Conservation (phyloP, 1,140 invertebrate species). For the Pectinophora gossypiella region DNA sequence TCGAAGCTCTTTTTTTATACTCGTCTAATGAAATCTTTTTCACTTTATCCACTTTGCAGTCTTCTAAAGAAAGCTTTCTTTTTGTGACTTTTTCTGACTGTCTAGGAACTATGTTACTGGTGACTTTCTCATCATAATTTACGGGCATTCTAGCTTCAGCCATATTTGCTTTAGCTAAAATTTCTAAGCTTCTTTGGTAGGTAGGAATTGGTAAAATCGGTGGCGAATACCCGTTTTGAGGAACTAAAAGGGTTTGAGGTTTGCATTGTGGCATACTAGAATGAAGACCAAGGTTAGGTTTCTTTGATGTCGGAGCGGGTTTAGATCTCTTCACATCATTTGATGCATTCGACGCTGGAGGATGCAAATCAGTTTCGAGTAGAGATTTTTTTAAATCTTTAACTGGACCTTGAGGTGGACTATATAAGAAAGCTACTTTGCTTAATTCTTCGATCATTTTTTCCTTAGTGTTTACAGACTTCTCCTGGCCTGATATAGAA, state of each 20-base stretch:
- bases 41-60: not conserved
- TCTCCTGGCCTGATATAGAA: not conserved
- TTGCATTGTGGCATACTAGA: not conserved
- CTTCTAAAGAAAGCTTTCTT: not conserved
- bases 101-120: not conserved
- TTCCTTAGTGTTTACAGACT: constrained; percentile 4
- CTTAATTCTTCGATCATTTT: constrained; percentile 19
- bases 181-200: constrained; percentile 22
- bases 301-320: not conserved
- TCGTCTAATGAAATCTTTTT: constrained; percentile 25
- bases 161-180: not conserved
- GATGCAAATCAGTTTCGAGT: too few species aligned
- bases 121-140: too few species aligned
- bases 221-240: constrained; percentile 31
- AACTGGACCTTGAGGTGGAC: not conserved
- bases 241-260: not conserved
- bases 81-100: not conserved
- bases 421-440: constrained; percentile 8
- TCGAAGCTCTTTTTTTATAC: constrained; percentile 20
- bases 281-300: not conserved
- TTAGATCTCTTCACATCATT: not conserved
- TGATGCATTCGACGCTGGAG: not conserved
- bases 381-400: not conserved
- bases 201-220: constrained; percentile 42
- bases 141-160: not conserved